These are phyloP conservation scores for Porites rus DNA, from an alignment of 92 coral and sea anemone genomes.

Conservation along the genomic window DNA sequence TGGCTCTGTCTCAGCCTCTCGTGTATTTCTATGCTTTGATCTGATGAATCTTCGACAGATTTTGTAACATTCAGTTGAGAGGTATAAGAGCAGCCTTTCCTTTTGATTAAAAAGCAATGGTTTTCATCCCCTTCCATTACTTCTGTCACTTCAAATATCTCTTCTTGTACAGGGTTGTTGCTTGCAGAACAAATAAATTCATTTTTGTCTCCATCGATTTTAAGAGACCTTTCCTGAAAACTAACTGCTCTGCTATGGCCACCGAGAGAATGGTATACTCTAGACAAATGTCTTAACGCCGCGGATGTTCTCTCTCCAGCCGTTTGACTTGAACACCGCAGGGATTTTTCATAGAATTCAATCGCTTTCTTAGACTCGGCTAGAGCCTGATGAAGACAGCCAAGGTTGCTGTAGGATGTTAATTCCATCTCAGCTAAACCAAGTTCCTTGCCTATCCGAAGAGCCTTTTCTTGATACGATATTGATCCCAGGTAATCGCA, in stretches of 20 bases:
- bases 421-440: neutral
- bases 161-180: neutral
- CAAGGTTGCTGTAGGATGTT: constrained; percentile 2
- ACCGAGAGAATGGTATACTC: neutral
- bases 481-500: neutral
- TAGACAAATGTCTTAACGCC: neutral
- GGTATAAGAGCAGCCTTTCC: neutral
- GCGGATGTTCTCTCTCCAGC: neutral
- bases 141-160: neutral
- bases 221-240: neutral
- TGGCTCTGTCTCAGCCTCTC: neutral
- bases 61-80: neutral
- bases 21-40: neutral
- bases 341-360: neutral
- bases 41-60: neutral
- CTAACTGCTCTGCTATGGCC: neutral
- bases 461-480: neutral
- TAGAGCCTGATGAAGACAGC: neutral
- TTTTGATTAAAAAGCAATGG: neutral
- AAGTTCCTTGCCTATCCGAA: neutral
- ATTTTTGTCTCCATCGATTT: neutral
- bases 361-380: neutral
- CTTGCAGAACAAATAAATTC: neutral
- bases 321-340: neutral
- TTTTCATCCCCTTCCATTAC: constrained; percentile 5